A percentile compares a stretch with the other conserved stretches of the same genome.
Evolutionary conservation across 2,797 vertebrate genomes (phyloP).

Genomic region (Amblyopsis hoosieri): DNA sequence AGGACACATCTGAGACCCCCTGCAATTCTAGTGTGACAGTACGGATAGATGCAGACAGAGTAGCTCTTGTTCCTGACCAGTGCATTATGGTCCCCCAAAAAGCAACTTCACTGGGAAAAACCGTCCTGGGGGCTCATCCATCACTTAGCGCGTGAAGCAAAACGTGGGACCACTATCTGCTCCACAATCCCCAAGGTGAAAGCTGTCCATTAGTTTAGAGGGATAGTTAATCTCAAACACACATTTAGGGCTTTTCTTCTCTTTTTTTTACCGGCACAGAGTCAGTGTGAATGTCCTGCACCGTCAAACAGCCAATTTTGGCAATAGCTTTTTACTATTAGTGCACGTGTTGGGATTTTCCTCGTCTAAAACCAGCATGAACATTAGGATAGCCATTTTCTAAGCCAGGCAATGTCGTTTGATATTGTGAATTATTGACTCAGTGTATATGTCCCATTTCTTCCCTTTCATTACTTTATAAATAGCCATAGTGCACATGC

Average conservation of each 20-base stretch:
- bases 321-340: too few species aligned
- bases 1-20: conserved; percentile 35
- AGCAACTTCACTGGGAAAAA: conserved; percentile 44
- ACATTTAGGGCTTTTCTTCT: neutral
- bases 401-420: too few species aligned
- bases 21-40: conserved; percentile 7
- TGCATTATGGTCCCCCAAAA: conserved; percentile 44
- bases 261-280: too few species aligned
- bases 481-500: too few species aligned
- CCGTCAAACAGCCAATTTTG: too few species aligned
- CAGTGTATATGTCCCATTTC: too few species aligned
- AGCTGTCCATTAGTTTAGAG: conserved; percentile 8
- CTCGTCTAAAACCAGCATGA: too few species aligned
- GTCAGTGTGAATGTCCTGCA: too few species aligned
- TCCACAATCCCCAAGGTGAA: conserved; percentile 16
- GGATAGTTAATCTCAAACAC: neutral
- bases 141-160: conserved; percentile 44
- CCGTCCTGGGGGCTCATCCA: conserved; percentile 57
- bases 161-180: conserved; percentile 22
- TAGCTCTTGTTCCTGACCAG: conserved; percentile 53
- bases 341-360: too few species aligned
- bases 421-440: too few species aligned
- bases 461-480: too few species aligned
- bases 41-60: conserved; percentile 48
- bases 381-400: too few species aligned